Conservation (phyloP, 2,888 invertebrate species). For the Ophraella communa region DNA sequence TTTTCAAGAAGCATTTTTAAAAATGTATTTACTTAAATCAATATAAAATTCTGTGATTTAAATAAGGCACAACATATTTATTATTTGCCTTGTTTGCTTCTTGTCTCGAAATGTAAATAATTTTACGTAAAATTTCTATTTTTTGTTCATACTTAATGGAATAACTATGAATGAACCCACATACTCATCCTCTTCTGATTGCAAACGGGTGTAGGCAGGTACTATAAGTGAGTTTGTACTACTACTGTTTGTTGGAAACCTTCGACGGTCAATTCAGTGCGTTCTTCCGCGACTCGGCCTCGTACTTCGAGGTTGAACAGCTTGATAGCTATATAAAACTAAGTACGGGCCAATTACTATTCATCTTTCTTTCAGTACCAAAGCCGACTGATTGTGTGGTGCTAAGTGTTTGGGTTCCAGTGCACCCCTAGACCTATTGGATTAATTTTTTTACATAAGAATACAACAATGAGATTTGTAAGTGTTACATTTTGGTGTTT, state of each 20-base stretch:
- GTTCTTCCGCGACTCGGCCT: conserved; percentile 56
- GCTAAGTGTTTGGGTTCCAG: conserved; percentile 28
- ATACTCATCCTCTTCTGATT: conserved; percentile 19
- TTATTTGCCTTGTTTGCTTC: neutral
- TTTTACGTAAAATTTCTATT: neutral
- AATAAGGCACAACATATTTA: too few species aligned
- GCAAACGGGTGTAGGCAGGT: conserved; percentile 38
- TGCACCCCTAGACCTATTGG: conserved; percentile 27
- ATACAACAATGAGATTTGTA: conserved; percentile 44
- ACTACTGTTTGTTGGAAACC: conserved; percentile 54
- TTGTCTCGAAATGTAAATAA: neutral
- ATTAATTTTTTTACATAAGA: conserved; percentile 2
- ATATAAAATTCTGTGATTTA: too few species aligned
- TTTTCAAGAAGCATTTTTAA: too few species aligned
- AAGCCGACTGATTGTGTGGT: conserved; percentile 29
- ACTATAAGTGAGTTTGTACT: conserved; percentile 40
- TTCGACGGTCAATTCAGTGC: conserved; percentile 55
- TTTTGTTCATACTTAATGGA: neutral
- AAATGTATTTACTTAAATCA: too few species aligned
- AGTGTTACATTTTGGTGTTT: conserved; percentile 25
- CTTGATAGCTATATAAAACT: conserved; percentile 49
- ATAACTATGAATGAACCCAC: neutral
- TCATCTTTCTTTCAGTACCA: conserved; percentile 35
- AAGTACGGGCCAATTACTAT: conserved; percentile 43
- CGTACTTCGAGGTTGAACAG: conserved; percentile 56